phyloP scores from a whole-genome alignment of 1,140 invertebrate genomes.

The Drosophila kohkoa region DNA sequence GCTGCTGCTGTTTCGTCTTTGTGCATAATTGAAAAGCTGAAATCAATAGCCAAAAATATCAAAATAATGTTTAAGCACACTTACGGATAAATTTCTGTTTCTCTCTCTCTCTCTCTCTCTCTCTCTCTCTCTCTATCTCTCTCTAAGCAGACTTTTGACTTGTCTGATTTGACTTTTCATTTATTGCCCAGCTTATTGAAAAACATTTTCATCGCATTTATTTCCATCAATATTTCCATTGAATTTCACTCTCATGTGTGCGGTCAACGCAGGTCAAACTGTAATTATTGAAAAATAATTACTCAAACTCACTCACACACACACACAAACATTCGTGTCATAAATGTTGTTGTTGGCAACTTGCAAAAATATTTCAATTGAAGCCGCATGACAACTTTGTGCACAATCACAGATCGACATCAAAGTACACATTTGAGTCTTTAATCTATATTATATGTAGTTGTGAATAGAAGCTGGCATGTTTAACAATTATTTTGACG shows the following conservation, averaged over 20 bases:
- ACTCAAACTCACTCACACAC: slow-evolving; percentile 2
- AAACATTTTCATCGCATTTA: slow-evolving; percentile 16
- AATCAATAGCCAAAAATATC: slow-evolving; percentile 18
- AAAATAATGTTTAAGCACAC: slow-evolving; percentile 37
- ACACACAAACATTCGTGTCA: background rate
- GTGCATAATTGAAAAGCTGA: background rate
- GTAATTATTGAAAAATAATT: slow-evolving; percentile 44
- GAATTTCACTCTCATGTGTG: slow-evolving; percentile 3
- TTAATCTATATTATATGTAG: too few species aligned
- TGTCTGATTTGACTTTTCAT: background rate
- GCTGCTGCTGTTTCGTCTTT: background rate
- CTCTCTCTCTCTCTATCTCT: background rate
- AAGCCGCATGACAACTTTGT: slow-evolving; percentile 1
- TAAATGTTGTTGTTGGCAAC: too few species aligned
- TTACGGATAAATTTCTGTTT: background rate
- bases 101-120: background rate
- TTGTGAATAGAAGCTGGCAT: too few species aligned
- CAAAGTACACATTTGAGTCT: background rate
- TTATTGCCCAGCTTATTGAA: slow-evolving; percentile 30
- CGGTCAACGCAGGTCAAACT: slow-evolving; percentile 37
- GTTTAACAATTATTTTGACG: too few species aligned
- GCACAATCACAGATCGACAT: background rate
- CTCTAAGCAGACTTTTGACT: slow-evolving; percentile 26
- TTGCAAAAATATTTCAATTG: slow-evolving; percentile 7
- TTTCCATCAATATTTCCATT: slow-evolving; percentile 5